Base-by-base conservation (phyloP, 2,797 vertebrate species). In the Holocentrus rufus region DNA sequence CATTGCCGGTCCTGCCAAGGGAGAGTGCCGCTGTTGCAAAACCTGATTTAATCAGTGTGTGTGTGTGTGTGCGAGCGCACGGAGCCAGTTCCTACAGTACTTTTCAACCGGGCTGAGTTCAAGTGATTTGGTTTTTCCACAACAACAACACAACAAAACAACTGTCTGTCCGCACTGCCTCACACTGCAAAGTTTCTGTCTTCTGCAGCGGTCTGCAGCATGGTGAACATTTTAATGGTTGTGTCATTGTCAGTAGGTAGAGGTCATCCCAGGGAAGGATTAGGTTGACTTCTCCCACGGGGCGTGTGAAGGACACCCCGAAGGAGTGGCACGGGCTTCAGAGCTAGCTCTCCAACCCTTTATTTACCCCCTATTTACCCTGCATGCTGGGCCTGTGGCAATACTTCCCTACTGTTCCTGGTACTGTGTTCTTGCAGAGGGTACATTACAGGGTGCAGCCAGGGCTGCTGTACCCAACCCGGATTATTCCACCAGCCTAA, bases 351-450 rank as follows among this genome's bases (percentile, higher is more conserved):
- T 66, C 60, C 46, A 22, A 59, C 55, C 79, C 77, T 88, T 80
- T 92, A 75, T 92, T 93, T 92, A 89, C 79, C 81, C 71, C 54
- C 46, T 65, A 77, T 86, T 83, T 72, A 79, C 79, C 77, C 77
- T 70, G 87, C 83, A 89, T 88, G 89, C 85, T 68, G 87, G 87
- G 65, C 79, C 79, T 64, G 25, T 13, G 34, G 67, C 14, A n/a
- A 53, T 27, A 64, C 77, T 72, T 84, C 80, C 74, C 8, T 39
- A 7, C 39, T 64, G 46, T 86, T 90, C 74, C 82, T 60, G 50
- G 80, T 76, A 85, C 58, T 71, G 76, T 62, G 65, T 77, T 83
- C 55, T 58, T 7, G 1, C 46, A 55, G 72, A 83, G 59, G 61
- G 58, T 64, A 75, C 50, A 55, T 69, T 53, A 68, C 14, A 1